Conservation (phyloP, 2,888 invertebrate species). For the Actias luna region DNA sequence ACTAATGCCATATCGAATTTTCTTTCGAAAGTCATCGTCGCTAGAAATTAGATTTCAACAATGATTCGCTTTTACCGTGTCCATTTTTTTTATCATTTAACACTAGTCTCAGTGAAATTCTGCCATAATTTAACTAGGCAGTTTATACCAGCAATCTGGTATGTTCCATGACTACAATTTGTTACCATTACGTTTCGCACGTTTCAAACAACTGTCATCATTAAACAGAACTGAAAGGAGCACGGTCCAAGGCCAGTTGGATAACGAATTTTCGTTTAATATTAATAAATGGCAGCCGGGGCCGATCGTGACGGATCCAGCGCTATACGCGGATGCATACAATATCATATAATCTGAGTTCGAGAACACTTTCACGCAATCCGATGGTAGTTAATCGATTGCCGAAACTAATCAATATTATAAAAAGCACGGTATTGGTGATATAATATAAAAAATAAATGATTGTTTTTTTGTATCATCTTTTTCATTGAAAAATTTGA, state of each 20-base stretch:
- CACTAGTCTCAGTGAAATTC: not conserved
- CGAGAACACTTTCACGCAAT: conserved; percentile 62
- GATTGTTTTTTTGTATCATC: conserved; percentile 24
- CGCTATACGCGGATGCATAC: conserved; percentile 64
- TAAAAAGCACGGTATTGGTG: conserved; percentile 50
- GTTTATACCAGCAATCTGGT: conserved; percentile 43
- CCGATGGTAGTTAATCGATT: conserved; percentile 42
- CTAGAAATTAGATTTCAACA: conserved; percentile 46
- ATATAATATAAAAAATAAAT: conserved; percentile 52
- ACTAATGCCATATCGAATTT: conserved; percentile 73
- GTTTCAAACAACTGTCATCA: conserved; percentile 76
- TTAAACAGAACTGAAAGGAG: conserved; percentile 79
- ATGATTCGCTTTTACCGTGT: not conserved
- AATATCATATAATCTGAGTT: conserved; percentile 44
- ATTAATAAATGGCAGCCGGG: conserved; percentile 75
- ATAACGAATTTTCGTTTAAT: conserved; percentile 81
- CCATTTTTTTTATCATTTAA: not conserved
- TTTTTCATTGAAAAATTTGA: conserved; percentile 5
- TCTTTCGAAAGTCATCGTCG: conserved; percentile 67
- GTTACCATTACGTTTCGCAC: conserved; percentile 66
- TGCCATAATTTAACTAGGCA: conserved; percentile 16
- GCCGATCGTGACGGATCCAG: conserved; percentile 69
- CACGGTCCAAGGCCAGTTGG: conserved; percentile 73
- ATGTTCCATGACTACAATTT: conserved; percentile 48
- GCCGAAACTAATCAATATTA: conserved; percentile 54